These are phyloP conservation scores for Drosophila anceps DNA, from an alignment of 2,888 invertebrate species.

Conservation along the genomic window DNA sequence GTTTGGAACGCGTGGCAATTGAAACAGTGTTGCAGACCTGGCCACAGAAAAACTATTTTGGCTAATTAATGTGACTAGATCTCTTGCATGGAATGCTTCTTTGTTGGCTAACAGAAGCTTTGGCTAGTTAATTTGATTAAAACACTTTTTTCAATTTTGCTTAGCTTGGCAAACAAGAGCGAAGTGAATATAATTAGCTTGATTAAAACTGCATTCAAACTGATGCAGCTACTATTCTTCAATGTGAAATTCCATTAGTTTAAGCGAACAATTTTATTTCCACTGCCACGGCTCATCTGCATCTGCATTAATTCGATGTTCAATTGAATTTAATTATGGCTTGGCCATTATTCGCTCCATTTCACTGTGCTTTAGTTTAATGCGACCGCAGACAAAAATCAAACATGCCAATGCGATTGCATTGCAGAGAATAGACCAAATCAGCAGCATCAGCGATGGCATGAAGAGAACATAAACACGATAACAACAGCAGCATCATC, in stretches of 20 bases:
- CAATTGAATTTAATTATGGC: slow-evolving; percentile 38
- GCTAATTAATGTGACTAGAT: slow-evolving; percentile 51
- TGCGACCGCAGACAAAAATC: slow-evolving; percentile 48
- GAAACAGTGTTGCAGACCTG: slow-evolving; percentile 61
- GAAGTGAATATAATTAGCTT: neutral
- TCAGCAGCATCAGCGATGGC: slow-evolving; percentile 42
- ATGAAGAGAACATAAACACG: slow-evolving; percentile 58
- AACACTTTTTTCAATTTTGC: neutral
- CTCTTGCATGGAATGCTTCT: slow-evolving; percentile 32
- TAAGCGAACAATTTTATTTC: neutral
- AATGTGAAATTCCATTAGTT: slow-evolving; percentile 4
- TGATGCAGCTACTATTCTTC: neutral
- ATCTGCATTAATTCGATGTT: slow-evolving; percentile 22
- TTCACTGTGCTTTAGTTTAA: slow-evolving; percentile 30
- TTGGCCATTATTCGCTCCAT: slow-evolving; percentile 20
- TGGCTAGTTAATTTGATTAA: neutral
- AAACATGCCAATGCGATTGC: slow-evolving; percentile 56
- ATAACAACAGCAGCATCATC: slow-evolving; percentile 40
- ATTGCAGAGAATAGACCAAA: slow-evolving; percentile 51
- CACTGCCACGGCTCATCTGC: slow-evolving; percentile 9
- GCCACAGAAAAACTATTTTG: slow-evolving; percentile 45
- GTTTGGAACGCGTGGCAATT: slow-evolving; percentile 55
- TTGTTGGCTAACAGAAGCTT: slow-evolving; percentile 8
- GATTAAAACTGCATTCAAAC: neutral
- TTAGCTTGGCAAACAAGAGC: neutral